Evolutionary conservation across 2,888 invertebrate genomes (phyloP).

Genomic region (Drosophila planitibia): DNA sequence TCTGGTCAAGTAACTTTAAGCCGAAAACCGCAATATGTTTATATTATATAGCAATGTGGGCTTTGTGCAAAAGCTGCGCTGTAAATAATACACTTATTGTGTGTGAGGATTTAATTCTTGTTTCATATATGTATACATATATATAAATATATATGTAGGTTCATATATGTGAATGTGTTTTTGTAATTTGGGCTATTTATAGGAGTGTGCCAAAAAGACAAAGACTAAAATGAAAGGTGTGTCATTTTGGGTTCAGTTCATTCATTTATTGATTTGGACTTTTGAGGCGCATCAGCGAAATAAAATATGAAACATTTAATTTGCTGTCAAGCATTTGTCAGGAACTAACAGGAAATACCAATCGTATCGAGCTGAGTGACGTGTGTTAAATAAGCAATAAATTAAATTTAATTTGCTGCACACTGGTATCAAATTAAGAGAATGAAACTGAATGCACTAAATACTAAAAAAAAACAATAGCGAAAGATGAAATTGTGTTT

Average conservation of each 20-base stretch:
- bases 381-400: conserved; percentile 22
- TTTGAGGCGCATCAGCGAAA: conserved; percentile 59
- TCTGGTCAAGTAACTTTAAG: conserved; percentile 52
- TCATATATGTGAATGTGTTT: conserved; percentile 8
- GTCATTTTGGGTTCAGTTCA: conserved; percentile 25
- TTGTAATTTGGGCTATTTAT: conserved; percentile 43
- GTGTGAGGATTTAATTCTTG: conserved; percentile 30
- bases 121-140: conserved; percentile 6
- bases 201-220: conserved; percentile 30
- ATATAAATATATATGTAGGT: not conserved
- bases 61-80: conserved; percentile 28
- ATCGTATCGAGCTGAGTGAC: conserved; percentile 36
- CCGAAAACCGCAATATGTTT: conserved; percentile 39
- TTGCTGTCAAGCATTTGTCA: conserved; percentile 33
- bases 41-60: conserved; percentile 19
- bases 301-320: conserved; percentile 63
- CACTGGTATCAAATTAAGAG: conserved; percentile 24
- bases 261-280: conserved; percentile 47
- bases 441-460: not conserved
- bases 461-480: not conserved
- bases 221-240: conserved; percentile 50
- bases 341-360: conserved; percentile 20
- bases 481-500: not conserved
- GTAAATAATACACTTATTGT: conserved; percentile 45
- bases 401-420: conserved; percentile 32